Evolutionary conservation across 2,888 invertebrate species (phyloP).

Genomic region (Heliconius erato): DNA sequence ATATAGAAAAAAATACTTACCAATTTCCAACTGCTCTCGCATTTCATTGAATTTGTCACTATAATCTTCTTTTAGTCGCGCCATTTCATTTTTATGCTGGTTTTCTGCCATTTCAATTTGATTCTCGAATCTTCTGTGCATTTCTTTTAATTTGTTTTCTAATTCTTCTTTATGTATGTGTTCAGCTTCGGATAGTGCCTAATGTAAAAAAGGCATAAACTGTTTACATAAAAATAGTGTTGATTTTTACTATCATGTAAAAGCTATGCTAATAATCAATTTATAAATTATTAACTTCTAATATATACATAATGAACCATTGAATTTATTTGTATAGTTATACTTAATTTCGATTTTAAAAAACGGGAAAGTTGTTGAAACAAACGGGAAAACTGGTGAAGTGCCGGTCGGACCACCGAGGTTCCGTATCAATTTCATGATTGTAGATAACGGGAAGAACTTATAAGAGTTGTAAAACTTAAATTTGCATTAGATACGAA

Average conservation of each 20-base stretch:
- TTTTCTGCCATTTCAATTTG: conserved; percentile 65
- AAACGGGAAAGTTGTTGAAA: too few relatives aligned
- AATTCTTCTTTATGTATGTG: conserved; percentile 62
- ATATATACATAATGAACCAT: too few relatives aligned
- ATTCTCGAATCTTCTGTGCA: conserved; percentile 63
- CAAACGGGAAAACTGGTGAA: too few relatives aligned
- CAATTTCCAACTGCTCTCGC: conserved; percentile 79
- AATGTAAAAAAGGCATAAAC: background rate
- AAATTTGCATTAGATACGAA: background rate
- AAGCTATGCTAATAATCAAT: too few relatives aligned
- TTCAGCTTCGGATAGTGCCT: conserved; percentile 69
- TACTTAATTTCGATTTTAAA: too few relatives aligned
- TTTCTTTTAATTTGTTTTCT: conserved; percentile 61
- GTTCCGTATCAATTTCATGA: background rate
- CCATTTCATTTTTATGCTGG: conserved; percentile 76
- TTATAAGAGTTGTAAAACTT: background rate
- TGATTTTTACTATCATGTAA: too few relatives aligned
- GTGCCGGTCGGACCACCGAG: too few relatives aligned
- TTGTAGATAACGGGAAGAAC: background rate
- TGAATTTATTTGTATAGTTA: too few relatives aligned
- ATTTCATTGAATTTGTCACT: conserved; percentile 75
- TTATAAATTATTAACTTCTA: too few relatives aligned
- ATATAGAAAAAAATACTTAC: conserved; percentile 52
- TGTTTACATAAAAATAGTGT: too few relatives aligned
- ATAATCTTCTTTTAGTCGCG: conserved; percentile 75